These are phyloP conservation scores for Sarcophaga rosellei DNA, from an alignment of 2,888 invertebrate genomes.

Conservation along the genomic window DNA sequence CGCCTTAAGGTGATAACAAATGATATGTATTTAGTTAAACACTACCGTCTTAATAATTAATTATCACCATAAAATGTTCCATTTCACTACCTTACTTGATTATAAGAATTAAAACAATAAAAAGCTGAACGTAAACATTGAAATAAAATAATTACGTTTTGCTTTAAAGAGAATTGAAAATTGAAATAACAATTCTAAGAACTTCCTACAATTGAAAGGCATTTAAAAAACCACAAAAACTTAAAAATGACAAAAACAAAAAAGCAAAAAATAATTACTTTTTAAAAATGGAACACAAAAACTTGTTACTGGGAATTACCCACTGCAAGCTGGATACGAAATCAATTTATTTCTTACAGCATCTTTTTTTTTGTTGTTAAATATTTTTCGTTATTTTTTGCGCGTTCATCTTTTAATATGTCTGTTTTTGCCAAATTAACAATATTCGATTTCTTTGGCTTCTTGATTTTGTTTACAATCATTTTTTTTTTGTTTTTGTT, in stretches of 20 bases:
- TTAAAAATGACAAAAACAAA: background rate
- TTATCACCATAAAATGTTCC: background rate
- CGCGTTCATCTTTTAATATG: background rate
- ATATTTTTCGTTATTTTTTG: conserved; percentile 6
- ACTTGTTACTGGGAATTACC: conserved; percentile 28
- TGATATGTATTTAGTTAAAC: background rate
- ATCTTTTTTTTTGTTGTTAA: background rate
- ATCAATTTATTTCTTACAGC: conserved; percentile 39
- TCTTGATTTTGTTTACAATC: conserved; percentile 34
- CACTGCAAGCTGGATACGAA: conserved; percentile 9
- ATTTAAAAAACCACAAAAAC: background rate
- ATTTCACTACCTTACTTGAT: background rate
- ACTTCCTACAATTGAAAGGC: conserved; percentile 7
- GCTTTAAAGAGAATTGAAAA: background rate
- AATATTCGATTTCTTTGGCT: conserved; percentile 1
- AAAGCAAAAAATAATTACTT: background rate
- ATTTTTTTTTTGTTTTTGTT: background rate
- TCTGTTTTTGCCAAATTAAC: conserved; percentile 29
- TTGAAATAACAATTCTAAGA: conserved; percentile 3
- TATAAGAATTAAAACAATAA: conserved; percentile 19
- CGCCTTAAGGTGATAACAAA: conserved; percentile 1
- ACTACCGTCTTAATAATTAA: conserved; percentile 20
- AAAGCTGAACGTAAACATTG: background rate
- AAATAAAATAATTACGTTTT: background rate
- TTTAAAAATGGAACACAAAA: conserved; percentile 1